Base-by-base conservation (phyloP, 30 jellyfish, hydroid and myxozoan genomes). In the Sanderia malayensis region DNA sequence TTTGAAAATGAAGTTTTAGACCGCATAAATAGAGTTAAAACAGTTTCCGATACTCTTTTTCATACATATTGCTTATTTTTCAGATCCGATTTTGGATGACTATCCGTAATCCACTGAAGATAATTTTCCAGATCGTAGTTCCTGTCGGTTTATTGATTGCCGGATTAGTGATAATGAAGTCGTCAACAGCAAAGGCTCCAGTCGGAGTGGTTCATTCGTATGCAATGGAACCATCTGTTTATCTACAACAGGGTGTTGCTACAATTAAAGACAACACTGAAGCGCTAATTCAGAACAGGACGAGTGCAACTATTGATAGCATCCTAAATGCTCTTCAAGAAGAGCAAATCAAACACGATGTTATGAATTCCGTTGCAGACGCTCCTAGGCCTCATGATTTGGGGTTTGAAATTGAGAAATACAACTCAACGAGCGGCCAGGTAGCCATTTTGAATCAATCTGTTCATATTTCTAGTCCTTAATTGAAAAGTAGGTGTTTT, bases 81-180 rank as follows among this genome's bases (percentile, higher is more conserved):
- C 74, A 85, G 95, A 73, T 76, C 15, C 87, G 93, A 6, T 46
- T 66, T 63, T 49, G 83, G 76, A 20, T 44, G 53, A 58, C 84
- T 2, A 18, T 78, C 23, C 86, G 96, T 4, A 69, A 65, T 57
- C 84, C 88, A 0, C 71, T 78, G 88, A 79, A 71, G 34, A 73
- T 86, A n/a, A 25, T 86, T 13, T 86, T 78, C 57, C 96, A 86
- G 78, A 73, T 73, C 31, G 67, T 86, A 55, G 30, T 86, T 13
- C 96, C 96, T 9, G 86, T 88, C 6, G 64, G 73, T 23, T 73
- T 86, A 19, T 47, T 83, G 10, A 72, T 86, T 19, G 93, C 70
- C 28, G 96, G 96, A 17, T 30, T 86, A 37, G 80, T 86, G 13
- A 46, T 86, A 37, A 46, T 76, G 73, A 46, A 80, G 23, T 45